phyloP scores from a whole-genome alignment of 2,888 invertebrate genomes.

The Heliconius sara region DNA sequence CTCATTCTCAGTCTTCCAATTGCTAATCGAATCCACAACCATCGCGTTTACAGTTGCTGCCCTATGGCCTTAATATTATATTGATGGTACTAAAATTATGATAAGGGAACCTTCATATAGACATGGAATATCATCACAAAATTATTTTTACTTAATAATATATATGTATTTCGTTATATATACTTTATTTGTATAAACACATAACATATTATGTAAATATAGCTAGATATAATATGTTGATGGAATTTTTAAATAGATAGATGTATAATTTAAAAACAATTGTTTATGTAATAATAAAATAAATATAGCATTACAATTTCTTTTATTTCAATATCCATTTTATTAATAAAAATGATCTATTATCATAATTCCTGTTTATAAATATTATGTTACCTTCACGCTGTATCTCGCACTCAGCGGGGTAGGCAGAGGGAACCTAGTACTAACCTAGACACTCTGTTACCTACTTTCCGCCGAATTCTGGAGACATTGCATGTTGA shows the following conservation, averaged over 20 bases:
- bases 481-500: too few species aligned
- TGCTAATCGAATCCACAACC: too few species aligned
- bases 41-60: too few species aligned
- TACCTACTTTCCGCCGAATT: too few species aligned
- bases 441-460: too few species aligned
- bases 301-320: constrained; percentile 35
- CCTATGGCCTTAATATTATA: too few species aligned
- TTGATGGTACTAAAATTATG: too few species aligned
- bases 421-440: too few species aligned
- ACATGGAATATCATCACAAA: constrained; percentile 8
- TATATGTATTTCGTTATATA: constrained; percentile 20
- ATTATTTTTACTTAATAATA: background rate
- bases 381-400: too few species aligned
- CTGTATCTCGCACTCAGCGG: too few species aligned
- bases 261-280: constrained; percentile 36
- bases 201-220: constrained; percentile 43
- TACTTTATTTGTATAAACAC: constrained; percentile 37
- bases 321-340: constrained; percentile 26
- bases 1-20: too few species aligned
- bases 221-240: constrained; percentile 35
- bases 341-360: too few species aligned
- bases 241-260: constrained; percentile 44
- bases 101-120: background rate
- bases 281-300: constrained; percentile 45
- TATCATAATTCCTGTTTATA: background rate